Base-by-base conservation (phyloP, 2,113 vertebrate species). In the Myxocyprinus asiaticus region DNA sequence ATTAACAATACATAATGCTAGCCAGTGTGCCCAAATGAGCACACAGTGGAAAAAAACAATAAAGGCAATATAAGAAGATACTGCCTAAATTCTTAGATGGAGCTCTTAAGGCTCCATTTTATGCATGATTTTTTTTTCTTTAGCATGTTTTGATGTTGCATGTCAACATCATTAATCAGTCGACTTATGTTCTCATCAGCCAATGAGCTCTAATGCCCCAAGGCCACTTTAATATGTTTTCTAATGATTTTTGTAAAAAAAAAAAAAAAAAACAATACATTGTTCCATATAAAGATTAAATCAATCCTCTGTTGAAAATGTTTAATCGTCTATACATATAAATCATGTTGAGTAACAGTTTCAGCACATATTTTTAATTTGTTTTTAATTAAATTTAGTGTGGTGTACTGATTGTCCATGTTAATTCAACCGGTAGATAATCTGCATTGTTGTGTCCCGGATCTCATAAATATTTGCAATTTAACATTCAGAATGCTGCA, bases 231-330 rank as follows among this genome's bases (percentile, higher is more conserved):
- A 53, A 64, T 56, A 33, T 33, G 58, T 85, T 83, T 83, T 82
- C 61, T 81, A 83, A 82, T 79, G 17, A 79, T 82, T 84, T 87
- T 86, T 86, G 80, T 85, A 88, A 77, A 82, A 33, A 33, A 3
- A 33, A 33, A 84, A 85, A 84, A 85, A 33, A 3, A 33, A 33
- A 84, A 85, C 82, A 85, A 80, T 85, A 79, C 84, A 86, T 77
- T 80, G 80, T 85, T 88, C 86, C 85, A 84, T 74, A 77, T 80
- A 69, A 84, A 86, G 43, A 74, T 59, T 17, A 62, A 85, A 82
- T 78, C 81, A 84, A 77, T 78, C 50, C 79, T 76, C 76, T 72
- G 67, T 79, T 83, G 8, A 73, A 83, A 83, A 75, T 75, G 17
- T 78, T 45, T 15, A 44, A 15, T 9, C 11, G n/a, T 33, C 22